Evolutionary conservation across 2,797 vertebrate species (phyloP), one percentile per base, ranked within the genome.

Genomic region (Mus spretus): DNA sequence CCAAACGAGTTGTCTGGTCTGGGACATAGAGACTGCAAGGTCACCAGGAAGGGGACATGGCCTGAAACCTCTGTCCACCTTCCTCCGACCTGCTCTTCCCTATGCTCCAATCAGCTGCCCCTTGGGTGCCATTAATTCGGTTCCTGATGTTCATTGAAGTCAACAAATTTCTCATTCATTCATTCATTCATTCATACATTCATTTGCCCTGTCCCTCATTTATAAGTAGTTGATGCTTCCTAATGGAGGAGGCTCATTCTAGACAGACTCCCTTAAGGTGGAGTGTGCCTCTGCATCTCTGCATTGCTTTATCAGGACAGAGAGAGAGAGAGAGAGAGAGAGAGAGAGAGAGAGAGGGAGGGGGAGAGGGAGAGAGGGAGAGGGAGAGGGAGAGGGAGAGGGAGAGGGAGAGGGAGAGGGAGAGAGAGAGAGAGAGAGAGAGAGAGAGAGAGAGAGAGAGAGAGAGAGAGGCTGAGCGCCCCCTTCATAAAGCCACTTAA

Each of bases 11-110:
- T 44, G 83, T 34, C 40, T 20, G 31, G 44, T 14, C 61, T 22
- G 31, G 20, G 47, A 53, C 34, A 28, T 4, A 72, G 79, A 89
- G 74, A 61, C 28, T 47, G 17, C 57, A 31, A 40, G 80, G 53
- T 22, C 31, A n/a, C 20, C 13, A 63, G 84, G 86, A 91, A 96
- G 31, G 83, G 57, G 93, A 61, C 57, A 22, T 87, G 77, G 57
- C 57, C 31, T 82, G 59, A 55, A 59, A 22, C 84, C 50, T 70
- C 1, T 14, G 47, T 86, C 63, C 55, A 37, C 1, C 20, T 74
- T 61, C 70, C 80, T 75, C 4, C 9, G 61, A 81, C 20, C 55
- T 59, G 15, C 26, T 75, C 79, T 50, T 87, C 59, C 31, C 8
- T 89, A 24, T 28, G 3, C 82, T 74, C 26, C 67, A 44, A 20